A percentile compares a stretch with the other conserved stretches of the same genome.
Evolutionary conservation across 2,113 vertebrate genomes (phyloP).

Genomic region (Garra rufa): DNA sequence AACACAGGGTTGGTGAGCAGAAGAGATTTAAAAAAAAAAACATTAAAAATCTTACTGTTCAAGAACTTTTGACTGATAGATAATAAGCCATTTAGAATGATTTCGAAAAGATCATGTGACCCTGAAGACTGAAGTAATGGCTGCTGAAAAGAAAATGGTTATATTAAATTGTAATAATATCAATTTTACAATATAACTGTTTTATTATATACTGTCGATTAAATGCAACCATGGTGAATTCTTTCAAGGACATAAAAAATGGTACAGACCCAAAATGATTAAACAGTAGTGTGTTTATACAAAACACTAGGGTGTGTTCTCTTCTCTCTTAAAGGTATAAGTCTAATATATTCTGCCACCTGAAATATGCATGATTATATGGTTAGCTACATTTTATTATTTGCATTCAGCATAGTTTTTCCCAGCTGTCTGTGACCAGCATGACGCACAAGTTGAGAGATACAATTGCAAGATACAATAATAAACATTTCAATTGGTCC

Average conservation of each 20-base stretch:
- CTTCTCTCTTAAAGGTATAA: not conserved
- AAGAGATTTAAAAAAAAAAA: too few relatives aligned
- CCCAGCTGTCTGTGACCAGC: not conserved
- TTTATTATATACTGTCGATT: too few relatives aligned
- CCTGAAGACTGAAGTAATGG: too few relatives aligned
- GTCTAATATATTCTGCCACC: not conserved
- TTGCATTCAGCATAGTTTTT: slow-evolving; percentile 1
- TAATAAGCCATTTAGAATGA: too few relatives aligned
- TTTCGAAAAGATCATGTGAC: not conserved
- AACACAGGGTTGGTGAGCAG: too few relatives aligned
- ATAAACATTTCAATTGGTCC: not conserved
- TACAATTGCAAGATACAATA: not conserved
- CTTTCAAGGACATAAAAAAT: not conserved
- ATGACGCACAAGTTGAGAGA: not conserved
- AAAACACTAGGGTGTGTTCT: not conserved
- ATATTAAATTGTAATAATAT: too few relatives aligned
- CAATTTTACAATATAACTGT: not conserved
- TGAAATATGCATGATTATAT: not conserved
- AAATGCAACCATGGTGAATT: too few relatives aligned
- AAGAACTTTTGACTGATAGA: too few relatives aligned
- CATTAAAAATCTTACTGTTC: too few relatives aligned
- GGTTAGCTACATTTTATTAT: not conserved
- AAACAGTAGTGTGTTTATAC: not conserved
- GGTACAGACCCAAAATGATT: not conserved
- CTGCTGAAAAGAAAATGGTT: not conserved